phyloP scores from a whole-genome alignment of 2,888 invertebrate genomes.

The Sylvicola fuscatus region DNA sequence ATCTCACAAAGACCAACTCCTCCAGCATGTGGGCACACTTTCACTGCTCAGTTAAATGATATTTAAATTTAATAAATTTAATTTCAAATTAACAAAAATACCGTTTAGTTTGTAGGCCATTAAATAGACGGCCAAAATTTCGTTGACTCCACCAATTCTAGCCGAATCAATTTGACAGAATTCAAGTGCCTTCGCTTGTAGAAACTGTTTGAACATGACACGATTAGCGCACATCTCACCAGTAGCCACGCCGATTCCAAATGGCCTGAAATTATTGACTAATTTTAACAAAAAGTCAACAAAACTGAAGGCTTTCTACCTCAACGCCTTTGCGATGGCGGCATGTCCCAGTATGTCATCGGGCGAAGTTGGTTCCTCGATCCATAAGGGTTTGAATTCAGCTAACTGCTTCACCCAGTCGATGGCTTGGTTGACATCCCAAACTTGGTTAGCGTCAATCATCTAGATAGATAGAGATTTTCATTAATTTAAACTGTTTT shows the following conservation, averaged over 20 bases:
- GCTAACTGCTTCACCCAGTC: slow-evolving; percentile 65
- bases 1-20: slow-evolving; percentile 86
- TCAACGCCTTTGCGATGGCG: slow-evolving; percentile 48
- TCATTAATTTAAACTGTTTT: slow-evolving; percentile 1
- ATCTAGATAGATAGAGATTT: slow-evolving; percentile 28
- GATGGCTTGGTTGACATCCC: slow-evolving; percentile 71
- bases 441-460: slow-evolving; percentile 78
- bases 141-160: slow-evolving; percentile 72
- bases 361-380: slow-evolving; percentile 84
- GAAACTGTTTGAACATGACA: slow-evolving; percentile 79
- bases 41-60: slow-evolving; percentile 34
- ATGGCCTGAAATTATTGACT: slow-evolving; percentile 28
- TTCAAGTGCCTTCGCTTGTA: slow-evolving; percentile 60
- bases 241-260: slow-evolving; percentile 69
- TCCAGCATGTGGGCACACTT: slow-evolving; percentile 89
- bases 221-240: slow-evolving; percentile 87
- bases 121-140: slow-evolving; percentile 66
- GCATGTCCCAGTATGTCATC: slow-evolving; percentile 81
- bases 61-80: background rate
- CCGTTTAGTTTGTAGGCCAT: slow-evolving; percentile 73
- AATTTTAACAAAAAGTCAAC: background rate
- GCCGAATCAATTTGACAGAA: slow-evolving; percentile 84
- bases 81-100: slow-evolving; percentile 16
- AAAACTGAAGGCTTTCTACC: slow-evolving; percentile 14
- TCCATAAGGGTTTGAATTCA: slow-evolving; percentile 60